Conservation (phyloP, 2,113 vertebrate species). For the Vidua macroura region DNA sequence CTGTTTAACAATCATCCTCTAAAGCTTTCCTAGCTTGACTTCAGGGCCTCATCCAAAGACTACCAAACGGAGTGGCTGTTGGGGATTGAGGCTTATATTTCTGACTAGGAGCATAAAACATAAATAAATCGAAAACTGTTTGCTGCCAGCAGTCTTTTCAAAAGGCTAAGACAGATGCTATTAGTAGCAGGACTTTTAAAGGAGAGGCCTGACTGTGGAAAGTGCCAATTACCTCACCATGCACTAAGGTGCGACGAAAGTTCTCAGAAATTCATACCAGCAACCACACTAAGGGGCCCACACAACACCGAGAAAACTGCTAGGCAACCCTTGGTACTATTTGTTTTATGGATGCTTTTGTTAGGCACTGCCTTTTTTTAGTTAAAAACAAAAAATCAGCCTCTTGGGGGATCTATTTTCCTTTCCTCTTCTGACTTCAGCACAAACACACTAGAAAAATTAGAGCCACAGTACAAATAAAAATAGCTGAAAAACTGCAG, state of each 20-base stretch:
- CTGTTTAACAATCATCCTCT: neutral
- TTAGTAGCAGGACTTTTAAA: neutral
- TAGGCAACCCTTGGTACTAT: neutral
- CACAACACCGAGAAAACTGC: neutral
- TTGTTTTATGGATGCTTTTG: constrained; percentile 23
- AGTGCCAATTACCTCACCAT: neutral
- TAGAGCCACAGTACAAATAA: constrained; percentile 40
- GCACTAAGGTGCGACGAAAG: neutral
- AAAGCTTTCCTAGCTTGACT: neutral
- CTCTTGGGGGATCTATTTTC: constrained; percentile 46
- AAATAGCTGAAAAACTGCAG: constrained; percentile 50
- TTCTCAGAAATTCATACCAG: neutral
- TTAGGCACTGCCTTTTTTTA: neutral
- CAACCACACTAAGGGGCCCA: neutral
- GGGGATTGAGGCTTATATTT: neutral
- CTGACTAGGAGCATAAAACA: neutral
- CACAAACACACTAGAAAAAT: constrained; percentile 30
- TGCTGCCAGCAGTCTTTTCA: neutral
- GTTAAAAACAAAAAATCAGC: neutral
- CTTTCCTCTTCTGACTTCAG: constrained; percentile 26
- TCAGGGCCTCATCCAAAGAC: neutral
- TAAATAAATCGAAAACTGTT: neutral
- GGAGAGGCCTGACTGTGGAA: neutral
- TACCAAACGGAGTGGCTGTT: rapidly evolving
- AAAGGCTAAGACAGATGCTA: neutral